Evolutionary conservation across 1,140 invertebrate genomes (phyloP), one percentile per base, ranked within the genome.

Genomic region (Pseudoatta argentina): DNA sequence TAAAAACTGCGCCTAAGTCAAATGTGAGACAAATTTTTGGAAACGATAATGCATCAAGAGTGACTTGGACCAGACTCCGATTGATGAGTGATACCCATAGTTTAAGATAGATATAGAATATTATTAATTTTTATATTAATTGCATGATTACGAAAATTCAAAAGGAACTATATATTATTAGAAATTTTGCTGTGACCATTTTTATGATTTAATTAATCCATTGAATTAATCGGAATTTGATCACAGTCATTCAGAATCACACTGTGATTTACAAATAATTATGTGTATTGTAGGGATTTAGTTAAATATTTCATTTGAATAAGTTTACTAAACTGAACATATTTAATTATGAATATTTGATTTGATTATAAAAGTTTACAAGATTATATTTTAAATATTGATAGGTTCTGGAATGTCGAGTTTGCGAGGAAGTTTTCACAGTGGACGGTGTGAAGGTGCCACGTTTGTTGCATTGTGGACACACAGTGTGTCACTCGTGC

Each of bases 391-490:
- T 8, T 44, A 61, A 24, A 44, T 51, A 21, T 75, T 66, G 8
- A 2, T 63, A 96, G 95, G 94, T 96, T 30, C 82, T 96, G 72
- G 96, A 97, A 93, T 97, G 96, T 87, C 92, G 96, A 51, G 96
- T 97, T n/a, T 97, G 96, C 91, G 96, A 96, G 88, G 96, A 97
- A 87, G 95, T 96, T 14, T 97, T 96, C 87, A 93, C 95, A n/a
- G 92, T 96, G 18, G 96, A 96, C 87, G 96, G 96, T 30, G 96
- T 96, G 44, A 96, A 96, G 92, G 96, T 97, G 14, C 96, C 96
- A 18, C 93, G 96, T 18, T 92, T 97, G 6, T 90, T 97, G 27
- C 95, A 96, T 63, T 97, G 96, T 94, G 96, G 96, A 24, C 96
- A 97, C 87, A 96, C 96, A 5, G 95, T 97, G 1, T 97, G 96